phyloP scores from a whole-genome alignment of 2,113 vertebrate genomes.

The Saiga tatarica region DNA sequence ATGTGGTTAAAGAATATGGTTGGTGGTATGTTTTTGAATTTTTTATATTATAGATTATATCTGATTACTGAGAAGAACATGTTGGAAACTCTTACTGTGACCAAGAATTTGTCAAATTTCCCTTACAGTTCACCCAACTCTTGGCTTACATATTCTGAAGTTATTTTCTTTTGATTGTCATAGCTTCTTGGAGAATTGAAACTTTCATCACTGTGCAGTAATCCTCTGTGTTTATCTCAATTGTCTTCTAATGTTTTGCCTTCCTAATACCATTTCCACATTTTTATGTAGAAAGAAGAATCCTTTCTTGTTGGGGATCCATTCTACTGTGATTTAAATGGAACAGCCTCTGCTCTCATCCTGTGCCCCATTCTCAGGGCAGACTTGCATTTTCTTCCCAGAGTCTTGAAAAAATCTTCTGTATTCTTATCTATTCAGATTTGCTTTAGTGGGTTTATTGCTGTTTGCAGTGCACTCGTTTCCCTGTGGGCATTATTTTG shows the following conservation, averaged over 20 bases:
- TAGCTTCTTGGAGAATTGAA: neutral
- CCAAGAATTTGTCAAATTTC: neutral
- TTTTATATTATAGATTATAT: too few relatives aligned
- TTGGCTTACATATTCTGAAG: neutral
- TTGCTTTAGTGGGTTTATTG: neutral
- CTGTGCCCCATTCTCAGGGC: neutral
- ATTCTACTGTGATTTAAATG: neutral
- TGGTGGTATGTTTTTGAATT: too few relatives aligned
- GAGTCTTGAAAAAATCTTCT: neutral
- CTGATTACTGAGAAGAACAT: neutral
- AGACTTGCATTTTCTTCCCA: neutral
- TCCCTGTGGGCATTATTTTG: neutral
- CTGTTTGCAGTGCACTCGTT: neutral
- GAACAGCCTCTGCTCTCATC: neutral
- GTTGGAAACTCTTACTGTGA: neutral
- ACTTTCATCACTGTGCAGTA: neutral
- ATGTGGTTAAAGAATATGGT: too few relatives aligned
- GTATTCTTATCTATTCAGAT: neutral
- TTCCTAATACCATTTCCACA: neutral
- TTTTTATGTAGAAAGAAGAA: neutral
- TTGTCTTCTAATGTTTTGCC: neutral
- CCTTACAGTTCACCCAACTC: neutral
- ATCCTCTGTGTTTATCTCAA: neutral
- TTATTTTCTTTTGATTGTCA: neutral
- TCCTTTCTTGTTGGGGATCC: neutral